Base-by-base conservation (phyloP, 64 coral and sea anemone species). In the Astreopora myriophthalma region DNA sequence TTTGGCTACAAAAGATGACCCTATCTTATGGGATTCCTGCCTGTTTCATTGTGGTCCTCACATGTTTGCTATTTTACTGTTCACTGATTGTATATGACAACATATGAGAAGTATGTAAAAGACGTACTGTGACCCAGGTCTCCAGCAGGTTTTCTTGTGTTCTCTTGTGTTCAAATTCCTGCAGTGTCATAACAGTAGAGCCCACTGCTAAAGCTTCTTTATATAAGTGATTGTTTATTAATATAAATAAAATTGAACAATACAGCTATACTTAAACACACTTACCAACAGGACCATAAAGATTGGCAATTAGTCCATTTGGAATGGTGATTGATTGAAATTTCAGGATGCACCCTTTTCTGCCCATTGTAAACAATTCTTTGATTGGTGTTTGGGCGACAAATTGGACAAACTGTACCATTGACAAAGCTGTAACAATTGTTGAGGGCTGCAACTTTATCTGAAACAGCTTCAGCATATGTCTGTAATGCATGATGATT, bases 121-220 rank as follows among this genome's bases (percentile, higher is more conserved):
- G 74, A 79, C 75, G 6, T 6, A 79, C 75, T 49, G 75, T 79
- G 75, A 23, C 75, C 75, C 36, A 79, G 75, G 75, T 79, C 75
- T 79, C 6, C 19, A 79, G 75, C 19, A 79, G 1, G 75, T 79
- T 79, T 49, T n/a, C n/a, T n/a, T n/a, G n/a, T n/a, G n/a, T n/a
- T n/a, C n/a, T 79, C 75, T 79, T 79, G 75, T 79, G 75, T 79
- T 79, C 19, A 79, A 79, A 79, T 79, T 79, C 75, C 75, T 79
- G 75, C 75, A 23, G n/a, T 81, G 6, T 31, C 46, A 82, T 82
- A 58, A 82, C 49, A 82, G 46, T 57, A 51, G 40, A 57, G 78
- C 46, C 46, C 46, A 52, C 78, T 82, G 78, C 46, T 27, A 30
- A 57, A 57, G 78, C 78, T 19, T 63, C 19, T 79, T 51, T 79